Evolutionary conservation across 2,797 vertebrate species (phyloP).

Genomic region (Malacoctenus gilli): DNA sequence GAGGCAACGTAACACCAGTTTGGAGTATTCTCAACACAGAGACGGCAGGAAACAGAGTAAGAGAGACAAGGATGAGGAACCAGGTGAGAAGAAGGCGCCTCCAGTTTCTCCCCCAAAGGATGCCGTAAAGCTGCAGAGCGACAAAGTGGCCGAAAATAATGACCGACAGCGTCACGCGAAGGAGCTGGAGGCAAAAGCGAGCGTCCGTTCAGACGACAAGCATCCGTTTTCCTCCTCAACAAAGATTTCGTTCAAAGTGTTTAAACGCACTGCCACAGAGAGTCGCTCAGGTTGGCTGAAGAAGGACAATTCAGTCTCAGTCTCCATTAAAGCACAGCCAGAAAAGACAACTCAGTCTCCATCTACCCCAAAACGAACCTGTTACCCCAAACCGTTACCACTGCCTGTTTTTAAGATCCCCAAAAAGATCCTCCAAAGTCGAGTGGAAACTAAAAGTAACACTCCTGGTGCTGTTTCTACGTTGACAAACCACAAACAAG

Average conservation of each 20-base stretch:
- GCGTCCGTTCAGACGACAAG: neutral
- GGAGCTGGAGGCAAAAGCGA: constrained; percentile 6
- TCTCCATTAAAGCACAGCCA: constrained; percentile 9
- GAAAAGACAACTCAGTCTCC: neutral
- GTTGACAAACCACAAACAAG: constrained; percentile 5
- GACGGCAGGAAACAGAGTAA: constrained; percentile 10
- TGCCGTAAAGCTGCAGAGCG: constrained; percentile 22
- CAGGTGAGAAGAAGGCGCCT: constrained; percentile 6
- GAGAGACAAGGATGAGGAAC: constrained; percentile 17
- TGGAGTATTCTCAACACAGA: constrained; percentile 18
- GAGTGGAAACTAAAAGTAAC: neutral
- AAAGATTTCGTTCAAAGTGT: constrained; percentile 18
- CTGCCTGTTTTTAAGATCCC: constrained; percentile 70
- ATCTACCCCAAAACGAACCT: constrained; percentile 20
- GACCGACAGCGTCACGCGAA: constrained; percentile 4
- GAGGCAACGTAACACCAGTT: constrained; percentile 18
- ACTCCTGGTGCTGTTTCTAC: neutral
- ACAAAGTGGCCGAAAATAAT: constrained; percentile 19
- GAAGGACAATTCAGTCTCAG: neutral
- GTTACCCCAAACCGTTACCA: neutral
- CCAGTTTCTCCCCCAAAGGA: constrained; percentile 8
- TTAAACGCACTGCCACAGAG: constrained; percentile 34
- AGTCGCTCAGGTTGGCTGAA: constrained; percentile 28
- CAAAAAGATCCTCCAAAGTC: constrained; percentile 50
- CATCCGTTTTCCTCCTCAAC: neutral